Evolutionary conservation across 2,888 invertebrate species (phyloP).

Genomic region (Tetheella fluctuosa): DNA sequence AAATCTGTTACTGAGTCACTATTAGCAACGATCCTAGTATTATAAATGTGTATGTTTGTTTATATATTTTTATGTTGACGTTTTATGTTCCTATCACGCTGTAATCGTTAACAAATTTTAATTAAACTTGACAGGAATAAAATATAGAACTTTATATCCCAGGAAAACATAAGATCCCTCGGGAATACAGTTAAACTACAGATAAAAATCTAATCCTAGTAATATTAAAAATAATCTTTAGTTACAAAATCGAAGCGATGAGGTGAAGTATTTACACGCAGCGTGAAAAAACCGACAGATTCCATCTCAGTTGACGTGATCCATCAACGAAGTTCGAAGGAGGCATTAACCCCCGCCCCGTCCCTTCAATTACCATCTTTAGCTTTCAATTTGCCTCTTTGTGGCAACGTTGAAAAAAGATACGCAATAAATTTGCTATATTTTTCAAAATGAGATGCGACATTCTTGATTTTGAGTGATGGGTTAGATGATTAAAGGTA

Average conservation of each 20-base stretch:
- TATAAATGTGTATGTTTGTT: not conserved
- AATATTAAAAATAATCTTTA: not conserved
- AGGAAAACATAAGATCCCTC: too few species aligned
- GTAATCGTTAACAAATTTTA: too few species aligned
- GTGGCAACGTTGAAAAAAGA: slow-evolving; percentile 65
- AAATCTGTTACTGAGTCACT: not conserved
- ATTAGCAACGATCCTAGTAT: not conserved
- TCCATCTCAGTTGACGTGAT: slow-evolving; percentile 70
- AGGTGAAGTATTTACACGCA: not conserved
- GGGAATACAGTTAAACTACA: too few species aligned
- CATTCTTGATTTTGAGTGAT: slow-evolving; percentile 19
- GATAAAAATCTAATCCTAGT: too few species aligned
- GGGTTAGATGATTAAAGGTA: slow-evolving; percentile 9
- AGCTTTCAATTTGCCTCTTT: slow-evolving; percentile 82
- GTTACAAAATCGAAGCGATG: slow-evolving; percentile 14
- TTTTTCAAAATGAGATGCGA: slow-evolving; percentile 39
- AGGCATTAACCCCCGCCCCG: slow-evolving; percentile 77
- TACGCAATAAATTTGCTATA: slow-evolving; percentile 59
- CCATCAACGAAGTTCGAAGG: slow-evolving; percentile 72
- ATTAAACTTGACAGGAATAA: too few species aligned
- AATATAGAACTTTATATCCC: too few species aligned
- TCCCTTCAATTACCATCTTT: slow-evolving; percentile 81
- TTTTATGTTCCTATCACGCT: too few species aligned
- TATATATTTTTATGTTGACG: too few species aligned
- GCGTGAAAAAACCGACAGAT: slow-evolving; percentile 54